phyloP scores from a whole-genome alignment of 2,888 invertebrate species.

The Macrophya alboannulata region DNA sequence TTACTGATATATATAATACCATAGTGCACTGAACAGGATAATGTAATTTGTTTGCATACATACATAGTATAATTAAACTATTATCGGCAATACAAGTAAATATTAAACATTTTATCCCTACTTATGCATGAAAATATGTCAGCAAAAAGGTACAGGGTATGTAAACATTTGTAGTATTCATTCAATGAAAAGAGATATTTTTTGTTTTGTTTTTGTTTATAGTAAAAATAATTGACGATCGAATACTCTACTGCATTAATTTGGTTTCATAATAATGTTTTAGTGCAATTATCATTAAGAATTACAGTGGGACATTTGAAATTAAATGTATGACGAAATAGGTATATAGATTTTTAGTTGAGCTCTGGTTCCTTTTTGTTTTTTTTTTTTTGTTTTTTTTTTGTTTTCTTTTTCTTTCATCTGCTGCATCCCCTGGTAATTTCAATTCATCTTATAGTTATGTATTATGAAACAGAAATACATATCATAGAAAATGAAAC shows the following conservation, averaged over 20 bases:
- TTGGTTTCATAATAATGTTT: slow-evolving; percentile 62
- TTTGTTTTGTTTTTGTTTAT: no score
- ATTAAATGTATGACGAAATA: slow-evolving; percentile 64
- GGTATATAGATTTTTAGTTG: slow-evolving; percentile 66
- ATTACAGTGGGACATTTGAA: slow-evolving; percentile 61
- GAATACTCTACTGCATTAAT: slow-evolving; percentile 63
- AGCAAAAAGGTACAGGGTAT: slow-evolving; percentile 20
- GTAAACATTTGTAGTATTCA: slow-evolving; percentile 8
- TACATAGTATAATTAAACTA: slow-evolving; percentile 65
- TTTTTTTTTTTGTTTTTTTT: no score
- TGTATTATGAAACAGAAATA: slow-evolving; percentile 68
- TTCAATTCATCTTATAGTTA: slow-evolving; percentile 64
- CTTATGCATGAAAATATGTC: slow-evolving; percentile 54
- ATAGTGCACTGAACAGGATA: slow-evolving; percentile 58
- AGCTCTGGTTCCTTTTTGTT: slow-evolving; percentile 69
- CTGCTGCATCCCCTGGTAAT: slow-evolving; percentile 67
- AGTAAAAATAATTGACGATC: slow-evolving; percentile 50
- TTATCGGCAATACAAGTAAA: slow-evolving; percentile 64
- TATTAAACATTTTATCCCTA: slow-evolving; percentile 63
- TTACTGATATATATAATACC: slow-evolving; percentile 68
- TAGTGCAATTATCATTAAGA: slow-evolving; percentile 64
- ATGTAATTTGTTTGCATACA: slow-evolving; percentile 58
- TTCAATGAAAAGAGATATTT: slow-evolving; percentile 57
- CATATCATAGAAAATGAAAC: slow-evolving; percentile 68
- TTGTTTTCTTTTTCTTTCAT: slow-evolving; percentile 65